Evolutionary conservation across 1,140 invertebrate genomes (phyloP).

Genomic region (Sipha flava): DNA sequence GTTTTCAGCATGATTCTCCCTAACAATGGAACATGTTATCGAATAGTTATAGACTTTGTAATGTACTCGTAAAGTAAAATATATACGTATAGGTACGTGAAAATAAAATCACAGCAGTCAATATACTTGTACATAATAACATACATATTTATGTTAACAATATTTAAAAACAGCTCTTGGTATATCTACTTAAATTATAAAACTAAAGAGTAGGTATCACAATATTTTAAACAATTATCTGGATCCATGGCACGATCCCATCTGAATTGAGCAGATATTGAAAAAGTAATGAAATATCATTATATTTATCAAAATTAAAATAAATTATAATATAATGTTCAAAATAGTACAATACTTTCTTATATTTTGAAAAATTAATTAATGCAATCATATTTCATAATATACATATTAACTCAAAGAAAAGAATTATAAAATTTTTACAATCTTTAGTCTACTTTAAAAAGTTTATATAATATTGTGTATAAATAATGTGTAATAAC

Average conservation of each 20-base stretch:
- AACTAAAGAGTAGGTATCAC: background rate
- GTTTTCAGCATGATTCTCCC: background rate
- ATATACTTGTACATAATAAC: background rate
- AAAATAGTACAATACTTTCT: no score
- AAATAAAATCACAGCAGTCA: background rate
- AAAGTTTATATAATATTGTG: no score
- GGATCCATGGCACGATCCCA: background rate
- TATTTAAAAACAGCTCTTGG: background rate
- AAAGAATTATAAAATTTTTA: no score
- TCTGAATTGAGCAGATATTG: background rate
- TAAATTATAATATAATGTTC: no score
- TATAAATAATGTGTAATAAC: no score
- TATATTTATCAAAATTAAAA: background rate
- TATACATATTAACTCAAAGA: no score
- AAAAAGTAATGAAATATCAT: background rate
- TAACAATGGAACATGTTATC: background rate
- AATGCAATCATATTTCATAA: no score
- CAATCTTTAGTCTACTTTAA: no score
- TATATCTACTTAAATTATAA: background rate
- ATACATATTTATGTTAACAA: background rate
- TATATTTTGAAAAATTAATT: no score
- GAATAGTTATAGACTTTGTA: background rate
- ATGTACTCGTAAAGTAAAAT: background rate
- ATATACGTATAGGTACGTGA: background rate
- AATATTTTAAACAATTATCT: background rate